These are phyloP conservation scores for Hydropsyche betteni DNA, from an alignment of 2,888 invertebrate genomes.

Conservation along the genomic window DNA sequence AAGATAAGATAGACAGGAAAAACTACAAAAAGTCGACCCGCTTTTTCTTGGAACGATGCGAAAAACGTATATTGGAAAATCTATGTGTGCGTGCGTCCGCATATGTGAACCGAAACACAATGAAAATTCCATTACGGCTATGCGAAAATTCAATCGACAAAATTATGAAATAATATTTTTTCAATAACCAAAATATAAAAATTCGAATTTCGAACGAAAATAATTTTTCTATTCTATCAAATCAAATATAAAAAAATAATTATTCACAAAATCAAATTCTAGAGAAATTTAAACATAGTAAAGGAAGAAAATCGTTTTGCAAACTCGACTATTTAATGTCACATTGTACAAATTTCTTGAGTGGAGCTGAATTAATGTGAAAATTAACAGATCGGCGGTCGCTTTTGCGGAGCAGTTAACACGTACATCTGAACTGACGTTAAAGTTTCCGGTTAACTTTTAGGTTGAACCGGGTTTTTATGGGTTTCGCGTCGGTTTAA, in stretches of 20 bases:
- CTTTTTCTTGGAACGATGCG: background rate
- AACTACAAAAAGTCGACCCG: constrained; percentile 13
- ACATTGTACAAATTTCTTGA: no score
- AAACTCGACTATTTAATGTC: no score
- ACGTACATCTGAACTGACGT: constrained; percentile 9
- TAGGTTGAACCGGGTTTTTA: constrained; percentile 15
- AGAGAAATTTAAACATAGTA: no score
- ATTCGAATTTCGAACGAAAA: no score
- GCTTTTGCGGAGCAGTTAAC: background rate
- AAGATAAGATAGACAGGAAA: constrained; percentile 16
- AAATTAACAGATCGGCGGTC: background rate
- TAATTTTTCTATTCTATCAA: no score
- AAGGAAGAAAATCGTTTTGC: no score
- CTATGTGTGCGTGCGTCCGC: background rate
- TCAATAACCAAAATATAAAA: no score
- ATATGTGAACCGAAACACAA: background rate
- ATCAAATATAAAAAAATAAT: no score
- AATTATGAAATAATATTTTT: no score
- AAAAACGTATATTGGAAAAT: constrained; percentile 16
- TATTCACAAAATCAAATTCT: no score
- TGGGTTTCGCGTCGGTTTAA: constrained; percentile 9
- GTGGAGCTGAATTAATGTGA: background rate
- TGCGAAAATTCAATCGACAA: background rate
- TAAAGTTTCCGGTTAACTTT: constrained; percentile 10
- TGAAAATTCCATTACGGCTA: background rate